A percentile compares a stretch with the other conserved stretches of the same genome.
These are phyloP conservation scores for Elysia chlorotica DNA, from an alignment of 1,140 invertebrate species.

Conservation along the genomic window DNA sequence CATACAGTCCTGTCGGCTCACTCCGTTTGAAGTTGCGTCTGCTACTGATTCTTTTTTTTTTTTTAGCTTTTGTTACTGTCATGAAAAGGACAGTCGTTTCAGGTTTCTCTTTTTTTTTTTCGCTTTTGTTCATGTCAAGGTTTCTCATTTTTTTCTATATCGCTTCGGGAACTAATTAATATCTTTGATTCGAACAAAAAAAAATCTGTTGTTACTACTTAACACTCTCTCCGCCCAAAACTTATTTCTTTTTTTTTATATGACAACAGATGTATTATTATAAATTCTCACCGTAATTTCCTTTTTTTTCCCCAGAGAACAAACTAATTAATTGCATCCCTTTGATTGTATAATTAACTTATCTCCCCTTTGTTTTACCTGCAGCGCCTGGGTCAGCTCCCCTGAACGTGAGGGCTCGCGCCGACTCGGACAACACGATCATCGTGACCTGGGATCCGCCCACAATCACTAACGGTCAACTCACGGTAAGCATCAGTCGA, in stretches of 20 bases:
- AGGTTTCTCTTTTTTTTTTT: too few relatives aligned
- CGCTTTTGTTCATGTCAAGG: too few relatives aligned
- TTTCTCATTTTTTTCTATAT: too few relatives aligned
- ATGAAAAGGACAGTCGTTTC: too few relatives aligned
- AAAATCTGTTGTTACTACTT: neutral
- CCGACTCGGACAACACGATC: slow-evolving; percentile 92
- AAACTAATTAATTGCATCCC: neutral
- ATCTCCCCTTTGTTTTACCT: slow-evolving; percentile 30
- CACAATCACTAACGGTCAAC: slow-evolving; percentile 94
- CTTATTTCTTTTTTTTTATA: neutral
- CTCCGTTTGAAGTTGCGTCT: neutral
- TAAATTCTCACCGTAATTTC: neutral
- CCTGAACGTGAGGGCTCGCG: slow-evolving; percentile 87
- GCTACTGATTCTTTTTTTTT: neutral
- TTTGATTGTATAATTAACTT: too few relatives aligned
- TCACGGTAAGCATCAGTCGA: slow-evolving; percentile 91
- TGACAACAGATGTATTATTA: neutral
- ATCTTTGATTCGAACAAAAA: too few relatives aligned
- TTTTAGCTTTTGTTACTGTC: too few relatives aligned
- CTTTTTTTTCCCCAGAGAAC: neutral
- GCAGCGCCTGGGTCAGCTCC: slow-evolving; percentile 93
- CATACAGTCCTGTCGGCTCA: neutral
- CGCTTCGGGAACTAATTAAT: too few relatives aligned
- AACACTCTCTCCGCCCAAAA: neutral
- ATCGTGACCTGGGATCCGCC: slow-evolving; percentile 97